phyloP scores from a whole-genome alignment of 2,113 vertebrate species.

The Ellobius talpinus region DNA sequence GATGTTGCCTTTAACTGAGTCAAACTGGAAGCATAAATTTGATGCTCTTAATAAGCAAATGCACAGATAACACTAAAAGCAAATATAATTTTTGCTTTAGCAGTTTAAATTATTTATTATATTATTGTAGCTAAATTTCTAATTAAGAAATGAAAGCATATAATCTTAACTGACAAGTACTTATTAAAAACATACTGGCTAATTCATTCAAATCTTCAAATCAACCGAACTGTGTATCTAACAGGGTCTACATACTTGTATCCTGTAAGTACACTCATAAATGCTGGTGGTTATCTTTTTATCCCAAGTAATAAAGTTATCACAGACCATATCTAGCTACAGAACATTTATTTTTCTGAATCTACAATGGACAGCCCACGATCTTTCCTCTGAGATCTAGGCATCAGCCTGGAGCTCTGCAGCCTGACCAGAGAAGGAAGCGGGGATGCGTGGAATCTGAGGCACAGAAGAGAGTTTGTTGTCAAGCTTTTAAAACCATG shows the following conservation, averaged over 20 bases:
- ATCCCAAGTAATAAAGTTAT: conserved; percentile 23
- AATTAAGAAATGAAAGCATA: conserved; percentile 16
- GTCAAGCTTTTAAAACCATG: not conserved
- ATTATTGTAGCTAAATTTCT: conserved; percentile 32
- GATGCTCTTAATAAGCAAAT: conserved; percentile 33
- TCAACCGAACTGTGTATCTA: conserved; percentile 47
- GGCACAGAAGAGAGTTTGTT: not conserved
- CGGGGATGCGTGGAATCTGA: not conserved
- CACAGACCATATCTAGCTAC: not conserved
- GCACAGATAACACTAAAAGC: not conserved
- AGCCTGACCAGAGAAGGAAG: not conserved
- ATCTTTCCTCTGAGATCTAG: not conserved
- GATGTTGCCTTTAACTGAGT: not conserved
- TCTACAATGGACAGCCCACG: not conserved
- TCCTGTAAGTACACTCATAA: not conserved
- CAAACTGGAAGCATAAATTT: conserved; percentile 54
- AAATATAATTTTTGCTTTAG: conserved; percentile 26
- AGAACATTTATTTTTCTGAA: not conserved
- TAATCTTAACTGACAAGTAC: conserved; percentile 21
- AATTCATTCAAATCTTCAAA: conserved; percentile 39
- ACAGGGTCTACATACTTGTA: not conserved
- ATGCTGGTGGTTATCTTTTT: not conserved
- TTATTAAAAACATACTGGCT: not conserved
- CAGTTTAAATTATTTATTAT: not conserved
- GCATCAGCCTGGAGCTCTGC: not conserved